Conservation (phyloP, 2,888 invertebrate species). For the Phalera bucephala region DNA sequence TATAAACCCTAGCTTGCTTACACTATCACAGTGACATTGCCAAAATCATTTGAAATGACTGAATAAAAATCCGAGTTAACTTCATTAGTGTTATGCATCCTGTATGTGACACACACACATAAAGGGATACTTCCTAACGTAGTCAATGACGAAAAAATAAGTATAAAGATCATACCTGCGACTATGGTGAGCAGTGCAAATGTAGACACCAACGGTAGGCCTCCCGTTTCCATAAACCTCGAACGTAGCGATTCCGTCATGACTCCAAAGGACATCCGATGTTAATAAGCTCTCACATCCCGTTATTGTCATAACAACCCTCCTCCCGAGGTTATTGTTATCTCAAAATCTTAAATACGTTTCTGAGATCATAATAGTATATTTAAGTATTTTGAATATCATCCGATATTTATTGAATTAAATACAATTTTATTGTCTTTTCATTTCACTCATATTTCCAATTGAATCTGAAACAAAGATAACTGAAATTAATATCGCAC, state of each 20-base stretch:
- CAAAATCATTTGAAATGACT: too few species aligned
- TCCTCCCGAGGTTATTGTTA: constrained; percentile 37
- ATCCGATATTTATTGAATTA: constrained; percentile 39
- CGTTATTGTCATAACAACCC: constrained; percentile 42
- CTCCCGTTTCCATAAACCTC: constrained; percentile 69
- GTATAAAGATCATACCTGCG: constrained; percentile 56
- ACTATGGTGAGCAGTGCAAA: constrained; percentile 76
- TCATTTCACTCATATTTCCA: constrained; percentile 29
- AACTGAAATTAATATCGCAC: too few species aligned
- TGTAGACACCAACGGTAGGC: constrained; percentile 71
- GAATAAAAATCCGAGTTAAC: too few species aligned
- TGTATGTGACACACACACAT: too few species aligned
- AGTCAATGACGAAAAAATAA: too few species aligned
- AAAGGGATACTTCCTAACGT: too few species aligned
- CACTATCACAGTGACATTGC: too few species aligned
- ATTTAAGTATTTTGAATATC: constrained; percentile 20
- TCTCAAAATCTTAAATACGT: constrained; percentile 33
- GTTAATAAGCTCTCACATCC: constrained; percentile 44
- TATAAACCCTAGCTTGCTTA: too few species aligned
- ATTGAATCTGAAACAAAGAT: constrained; percentile 59
- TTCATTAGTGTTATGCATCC: too few species aligned
- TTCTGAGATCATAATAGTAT: constrained; percentile 23
- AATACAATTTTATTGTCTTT: constrained; percentile 44
- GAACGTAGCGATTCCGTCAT: constrained; percentile 60
- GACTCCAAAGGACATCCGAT: constrained; percentile 52